These are phyloP conservation scores for Arenaria interpres DNA, from an alignment of 2,113 vertebrate genomes.

Conservation along the genomic window DNA sequence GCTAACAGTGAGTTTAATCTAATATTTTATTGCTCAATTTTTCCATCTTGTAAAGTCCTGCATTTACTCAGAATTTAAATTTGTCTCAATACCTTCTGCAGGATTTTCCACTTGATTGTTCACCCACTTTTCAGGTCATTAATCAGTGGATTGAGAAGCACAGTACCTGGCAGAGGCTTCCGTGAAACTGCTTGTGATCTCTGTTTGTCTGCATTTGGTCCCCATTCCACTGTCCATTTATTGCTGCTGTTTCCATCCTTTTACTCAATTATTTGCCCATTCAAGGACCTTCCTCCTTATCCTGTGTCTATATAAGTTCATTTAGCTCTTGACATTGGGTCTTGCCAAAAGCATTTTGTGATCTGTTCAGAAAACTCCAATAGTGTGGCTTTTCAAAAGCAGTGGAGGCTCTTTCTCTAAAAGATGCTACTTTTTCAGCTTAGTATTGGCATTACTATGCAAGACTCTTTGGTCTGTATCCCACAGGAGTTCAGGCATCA, in stretches of 20 bases:
- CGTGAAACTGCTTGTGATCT: not conserved
- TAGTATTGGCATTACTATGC: not conserved
- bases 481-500: not conserved
- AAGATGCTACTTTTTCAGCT: not conserved
- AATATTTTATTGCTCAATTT: not conserved
- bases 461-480: not conserved
- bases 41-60: not conserved
- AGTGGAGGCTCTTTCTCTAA: rapidly evolving
- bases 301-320: not conserved
- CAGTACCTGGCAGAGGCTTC: not conserved
- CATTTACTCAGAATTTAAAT: not conserved
- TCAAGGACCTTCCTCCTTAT: not conserved
- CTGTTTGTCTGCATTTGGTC: not conserved
- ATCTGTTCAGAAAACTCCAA: not conserved
- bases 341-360: not conserved
- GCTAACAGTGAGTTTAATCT: not conserved
- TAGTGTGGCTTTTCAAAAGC: not conserved
- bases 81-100: not conserved
- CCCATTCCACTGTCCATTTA: not conserved
- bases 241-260: not conserved
- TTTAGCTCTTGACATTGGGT: not conserved
- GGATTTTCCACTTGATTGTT: not conserved
- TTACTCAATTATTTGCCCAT: not conserved
- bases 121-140: not conserved
- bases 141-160: not conserved